These are phyloP conservation scores for Octodonta nipae DNA, from an alignment of 2,888 invertebrate species.

Conservation along the genomic window DNA sequence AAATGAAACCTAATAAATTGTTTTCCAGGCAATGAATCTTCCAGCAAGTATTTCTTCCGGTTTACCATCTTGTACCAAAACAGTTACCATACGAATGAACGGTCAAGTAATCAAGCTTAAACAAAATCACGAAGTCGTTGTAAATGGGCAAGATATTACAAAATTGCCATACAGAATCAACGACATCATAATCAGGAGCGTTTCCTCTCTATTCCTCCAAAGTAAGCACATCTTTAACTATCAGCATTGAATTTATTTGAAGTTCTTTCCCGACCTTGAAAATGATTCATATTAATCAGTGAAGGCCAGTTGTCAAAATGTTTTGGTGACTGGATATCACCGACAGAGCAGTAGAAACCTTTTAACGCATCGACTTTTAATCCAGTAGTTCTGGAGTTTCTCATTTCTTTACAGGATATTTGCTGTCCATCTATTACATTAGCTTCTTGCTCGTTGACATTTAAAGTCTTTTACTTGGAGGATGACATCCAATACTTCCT, in stretches of 20 bases:
- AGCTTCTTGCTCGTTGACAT: too few relatives aligned
- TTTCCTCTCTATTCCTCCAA: constrained; percentile 64
- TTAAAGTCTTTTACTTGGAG: too few relatives aligned
- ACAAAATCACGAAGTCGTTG: constrained; percentile 55
- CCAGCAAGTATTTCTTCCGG: constrained; percentile 41
- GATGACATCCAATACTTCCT: too few relatives aligned
- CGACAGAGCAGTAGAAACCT: too few relatives aligned
- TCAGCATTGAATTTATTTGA: not conserved
- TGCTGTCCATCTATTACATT: too few relatives aligned
- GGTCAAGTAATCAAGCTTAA: constrained; percentile 51
- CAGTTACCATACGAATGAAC: constrained; percentile 49
- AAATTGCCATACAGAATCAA: constrained; percentile 49
- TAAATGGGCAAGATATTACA: constrained; percentile 56
- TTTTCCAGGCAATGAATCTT: constrained; percentile 36
- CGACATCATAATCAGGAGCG: constrained; percentile 53
- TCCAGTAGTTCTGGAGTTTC: too few relatives aligned
- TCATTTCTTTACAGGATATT: too few relatives aligned
- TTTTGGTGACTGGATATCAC: too few relatives aligned
- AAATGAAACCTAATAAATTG: not conserved
- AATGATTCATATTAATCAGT: too few relatives aligned
- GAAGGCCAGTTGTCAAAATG: too few relatives aligned
- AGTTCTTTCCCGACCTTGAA: too few relatives aligned
- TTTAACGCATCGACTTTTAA: too few relatives aligned
- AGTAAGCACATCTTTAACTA: constrained; percentile 30
- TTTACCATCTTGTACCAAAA: constrained; percentile 69